Conservation (phyloP, 2,797 vertebrate genomes). For the Spinus olivaceus region DNA sequence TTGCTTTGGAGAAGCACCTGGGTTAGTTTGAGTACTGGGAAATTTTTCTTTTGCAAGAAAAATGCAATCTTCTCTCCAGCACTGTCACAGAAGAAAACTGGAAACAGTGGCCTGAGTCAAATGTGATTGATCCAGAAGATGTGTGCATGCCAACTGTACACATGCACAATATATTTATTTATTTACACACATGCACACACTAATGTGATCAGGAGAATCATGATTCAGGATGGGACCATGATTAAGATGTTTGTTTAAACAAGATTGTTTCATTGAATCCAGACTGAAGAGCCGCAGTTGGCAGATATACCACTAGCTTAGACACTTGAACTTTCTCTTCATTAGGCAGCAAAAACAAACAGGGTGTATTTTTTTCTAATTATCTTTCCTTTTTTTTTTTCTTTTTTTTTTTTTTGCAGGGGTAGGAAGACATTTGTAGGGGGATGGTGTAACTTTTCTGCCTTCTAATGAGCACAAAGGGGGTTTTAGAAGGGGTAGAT, state of each 20-base stretch:
- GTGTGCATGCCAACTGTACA: neutral
- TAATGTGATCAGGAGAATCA: neutral
- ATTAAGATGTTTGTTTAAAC: neutral
- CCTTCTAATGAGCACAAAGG: neutral
- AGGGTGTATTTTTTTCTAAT: neutral
- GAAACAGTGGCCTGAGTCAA: neutral
- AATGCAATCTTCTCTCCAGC: neutral
- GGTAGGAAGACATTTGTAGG: accelerated
- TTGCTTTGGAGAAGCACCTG: neutral
- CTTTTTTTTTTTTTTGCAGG: accelerated
- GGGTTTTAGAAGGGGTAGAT: neutral
- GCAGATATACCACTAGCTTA: neutral
- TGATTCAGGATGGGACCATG: neutral
- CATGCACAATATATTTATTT: too few relatives aligned
- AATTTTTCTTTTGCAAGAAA: neutral
- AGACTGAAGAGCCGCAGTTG: neutral
- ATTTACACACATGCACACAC: neutral
- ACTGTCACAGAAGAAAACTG: neutral
- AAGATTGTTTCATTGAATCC: neutral
- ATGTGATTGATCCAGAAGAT: neutral
- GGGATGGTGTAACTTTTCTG: neutral
- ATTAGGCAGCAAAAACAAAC: neutral
- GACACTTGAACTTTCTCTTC: neutral
- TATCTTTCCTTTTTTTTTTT: accelerated
- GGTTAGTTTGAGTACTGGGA: neutral